Conservation (phyloP, 2,797 vertebrate genomes). For the Pteronotus mesoamericanus region DNA sequence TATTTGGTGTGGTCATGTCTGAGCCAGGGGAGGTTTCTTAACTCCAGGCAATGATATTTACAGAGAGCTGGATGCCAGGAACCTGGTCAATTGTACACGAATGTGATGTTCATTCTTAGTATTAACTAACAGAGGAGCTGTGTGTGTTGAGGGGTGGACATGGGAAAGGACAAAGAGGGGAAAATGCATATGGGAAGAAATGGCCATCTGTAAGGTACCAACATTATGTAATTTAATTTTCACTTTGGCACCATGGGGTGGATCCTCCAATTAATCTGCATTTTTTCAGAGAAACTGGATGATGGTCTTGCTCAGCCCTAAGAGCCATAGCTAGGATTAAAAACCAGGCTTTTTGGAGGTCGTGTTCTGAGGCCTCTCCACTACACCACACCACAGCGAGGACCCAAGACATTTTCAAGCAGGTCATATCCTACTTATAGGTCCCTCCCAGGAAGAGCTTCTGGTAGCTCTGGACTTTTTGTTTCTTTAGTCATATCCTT, state of each 20-base stretch:
- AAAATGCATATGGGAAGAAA: not conserved
- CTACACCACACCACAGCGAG: not conserved
- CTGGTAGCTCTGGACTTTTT: not conserved
- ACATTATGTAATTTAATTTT: not conserved
- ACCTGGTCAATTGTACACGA: not conserved
- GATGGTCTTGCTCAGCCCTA: not conserved
- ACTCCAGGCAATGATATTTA: conserved; percentile 21
- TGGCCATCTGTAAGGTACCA: not conserved
- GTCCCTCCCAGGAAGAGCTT: not conserved
- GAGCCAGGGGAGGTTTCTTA: conserved; percentile 45
- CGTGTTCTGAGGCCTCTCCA: not conserved
- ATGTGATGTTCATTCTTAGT: not conserved
- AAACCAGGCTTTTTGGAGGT: not conserved
- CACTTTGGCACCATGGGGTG: not conserved
- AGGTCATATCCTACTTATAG: not conserved
- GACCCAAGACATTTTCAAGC: not conserved
- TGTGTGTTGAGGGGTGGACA: not conserved
- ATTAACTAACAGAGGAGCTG: not conserved
- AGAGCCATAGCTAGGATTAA: not conserved
- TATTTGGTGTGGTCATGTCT: conserved; percentile 62
- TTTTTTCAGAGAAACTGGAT: not conserved
- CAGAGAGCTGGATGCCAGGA: conserved; percentile 19
- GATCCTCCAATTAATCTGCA: not conserved
- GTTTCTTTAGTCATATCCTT: not conserved
- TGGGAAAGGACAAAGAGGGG: not conserved